Base-by-base conservation (phyloP, 2,797 vertebrate genomes). In the Bucorvus abyssinicus region DNA sequence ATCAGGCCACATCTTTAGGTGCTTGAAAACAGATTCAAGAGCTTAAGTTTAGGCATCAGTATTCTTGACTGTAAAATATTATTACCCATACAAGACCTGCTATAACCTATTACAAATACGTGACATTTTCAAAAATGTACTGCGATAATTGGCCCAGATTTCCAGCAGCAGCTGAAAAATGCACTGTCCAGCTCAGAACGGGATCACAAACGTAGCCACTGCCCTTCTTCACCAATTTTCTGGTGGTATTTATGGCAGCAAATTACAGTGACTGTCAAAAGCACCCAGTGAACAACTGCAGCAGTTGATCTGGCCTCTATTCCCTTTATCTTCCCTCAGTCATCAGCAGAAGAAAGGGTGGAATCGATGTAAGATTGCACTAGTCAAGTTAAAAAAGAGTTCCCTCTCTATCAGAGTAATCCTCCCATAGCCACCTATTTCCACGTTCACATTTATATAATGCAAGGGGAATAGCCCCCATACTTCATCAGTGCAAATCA, bases 1-100 rank as follows among this genome's bases (percentile, higher is more conserved):
- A 95, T 78, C 84, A 94, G 95, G 94, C 79, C 96, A 93, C 90
- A 96, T 95, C 89, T 97, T 96, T 94, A 91, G 91, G 85, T 84
- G 45, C 93, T 97, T 95, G 79, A 95, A 96, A 94, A 91, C 89
- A 82, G 89, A 96, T 93, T 94, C 78, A 90, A 90, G 61, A 93
- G 24, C 34, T 94, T 94, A 95, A 91, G 84, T 85, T 87, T 90
- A 89, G 88, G 56, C 79, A 94, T 88, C 74, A 93, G 55, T 91
- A 96, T 90, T 96, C 65, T 75, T 88, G 82, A 93, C 91, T 81
- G 63, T 73, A 91, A 92, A 91, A 63, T 89, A 80, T 91, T 96
- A 94, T 92, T 94, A 87, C 50, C 73, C 50, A 56, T 87, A 45
- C 40, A 92, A 94, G 77, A 78, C n/a, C 69, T 76, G 61, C 84